Percentiles rank a stretch among this genome's conserved stretches.
Conservation (phyloP, 2,113 vertebrate genomes). For the Buteo buteo region DNA sequence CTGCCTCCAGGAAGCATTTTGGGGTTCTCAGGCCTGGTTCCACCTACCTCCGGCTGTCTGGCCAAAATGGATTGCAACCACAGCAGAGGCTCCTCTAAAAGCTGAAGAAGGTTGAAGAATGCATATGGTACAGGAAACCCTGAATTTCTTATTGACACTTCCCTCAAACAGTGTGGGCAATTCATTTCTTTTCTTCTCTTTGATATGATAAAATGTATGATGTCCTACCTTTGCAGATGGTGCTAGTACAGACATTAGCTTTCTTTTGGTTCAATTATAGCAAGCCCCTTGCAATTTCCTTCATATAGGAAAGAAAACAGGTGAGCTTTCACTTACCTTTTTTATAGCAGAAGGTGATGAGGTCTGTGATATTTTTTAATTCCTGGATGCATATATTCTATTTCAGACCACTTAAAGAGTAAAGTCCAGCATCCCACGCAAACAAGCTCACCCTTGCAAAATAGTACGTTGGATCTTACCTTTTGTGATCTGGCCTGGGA, state of each 20-base stretch:
- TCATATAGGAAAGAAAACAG: background rate
- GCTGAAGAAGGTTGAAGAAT: background rate
- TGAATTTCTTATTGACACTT: background rate
- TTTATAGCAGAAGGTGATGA: background rate
- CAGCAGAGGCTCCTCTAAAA: background rate
- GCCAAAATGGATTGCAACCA: background rate
- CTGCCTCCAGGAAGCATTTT: background rate
- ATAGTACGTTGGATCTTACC: background rate
- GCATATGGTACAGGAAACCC: background rate
- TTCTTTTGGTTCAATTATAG: background rate
- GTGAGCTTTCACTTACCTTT: background rate
- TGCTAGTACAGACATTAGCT: background rate
- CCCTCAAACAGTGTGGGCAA: background rate
- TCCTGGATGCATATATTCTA: background rate
- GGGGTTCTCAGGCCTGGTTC: background rate
- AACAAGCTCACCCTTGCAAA: background rate
- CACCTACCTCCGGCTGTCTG: background rate
- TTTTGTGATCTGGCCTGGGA: background rate
- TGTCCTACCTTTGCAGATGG: background rate
- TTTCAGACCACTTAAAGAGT: background rate
- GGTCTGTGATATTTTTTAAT: background rate
- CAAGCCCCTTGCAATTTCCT: background rate
- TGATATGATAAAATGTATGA: background rate
- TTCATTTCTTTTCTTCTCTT: background rate
- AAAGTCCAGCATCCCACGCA: background rate